Conservation (phyloP, 2,888 invertebrate species). For the Psylliodes chrysocephalus region DNA sequence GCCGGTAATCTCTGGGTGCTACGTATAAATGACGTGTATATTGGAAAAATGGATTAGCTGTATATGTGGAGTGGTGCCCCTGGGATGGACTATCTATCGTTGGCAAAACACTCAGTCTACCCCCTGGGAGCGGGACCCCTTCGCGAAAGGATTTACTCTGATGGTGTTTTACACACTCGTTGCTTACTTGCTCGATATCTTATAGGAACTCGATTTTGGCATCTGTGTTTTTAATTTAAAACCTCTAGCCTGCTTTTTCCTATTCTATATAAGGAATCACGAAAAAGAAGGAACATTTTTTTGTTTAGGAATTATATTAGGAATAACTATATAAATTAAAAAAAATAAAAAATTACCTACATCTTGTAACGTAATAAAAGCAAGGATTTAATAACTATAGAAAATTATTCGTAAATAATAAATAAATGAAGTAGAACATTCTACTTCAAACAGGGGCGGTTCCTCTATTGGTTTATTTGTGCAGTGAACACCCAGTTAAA, state of each 20-base stretch:
- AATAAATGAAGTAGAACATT: no score
- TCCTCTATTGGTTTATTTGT: no score
- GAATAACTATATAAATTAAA: no score
- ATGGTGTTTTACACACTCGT: slow-evolving; percentile 47
- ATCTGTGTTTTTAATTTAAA: slow-evolving; percentile 40
- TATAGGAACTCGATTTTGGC: slow-evolving; percentile 4
- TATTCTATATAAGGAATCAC: no score
- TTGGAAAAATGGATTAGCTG: slow-evolving; percentile 64
- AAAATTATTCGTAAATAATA: no score
- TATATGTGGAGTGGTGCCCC: slow-evolving; percentile 55
- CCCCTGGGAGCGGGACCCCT: slow-evolving; percentile 52
- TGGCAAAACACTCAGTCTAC: slow-evolving; percentile 58
- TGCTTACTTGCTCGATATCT: slow-evolving; percentile 43
- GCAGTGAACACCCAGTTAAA: no score
- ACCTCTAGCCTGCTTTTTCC: slow-evolving; percentile 29
- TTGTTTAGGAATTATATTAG: no score
- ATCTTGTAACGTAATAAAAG: no score
- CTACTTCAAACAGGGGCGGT: no score
- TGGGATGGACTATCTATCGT: slow-evolving; percentile 63
- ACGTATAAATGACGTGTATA: slow-evolving; percentile 63
- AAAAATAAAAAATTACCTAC: no score
- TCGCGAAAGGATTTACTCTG: slow-evolving; percentile 45
- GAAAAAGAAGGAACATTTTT: slow-evolving; percentile 23
- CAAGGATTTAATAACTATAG: no score
- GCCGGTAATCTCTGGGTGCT: slow-evolving; percentile 57